These are phyloP conservation scores for Epinephelus cyanopodus DNA, from an alignment of 2,113 vertebrate genomes.

Conservation along the genomic window DNA sequence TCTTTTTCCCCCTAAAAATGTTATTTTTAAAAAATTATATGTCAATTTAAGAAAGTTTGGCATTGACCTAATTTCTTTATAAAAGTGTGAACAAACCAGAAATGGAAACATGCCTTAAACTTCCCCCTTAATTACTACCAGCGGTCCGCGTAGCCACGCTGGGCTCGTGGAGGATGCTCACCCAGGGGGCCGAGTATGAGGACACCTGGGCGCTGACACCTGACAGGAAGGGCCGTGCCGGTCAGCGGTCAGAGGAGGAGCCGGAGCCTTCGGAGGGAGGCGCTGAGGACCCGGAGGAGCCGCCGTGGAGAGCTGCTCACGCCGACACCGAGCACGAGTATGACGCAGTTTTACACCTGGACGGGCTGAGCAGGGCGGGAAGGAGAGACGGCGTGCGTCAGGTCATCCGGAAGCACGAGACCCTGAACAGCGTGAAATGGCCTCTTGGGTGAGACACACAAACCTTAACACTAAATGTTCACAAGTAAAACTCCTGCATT, in stretches of 20 bases:
- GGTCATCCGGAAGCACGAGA: conserved; percentile 69
- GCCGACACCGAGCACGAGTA: conserved; percentile 11
- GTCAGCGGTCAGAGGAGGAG: neutral
- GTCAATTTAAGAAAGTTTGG: too few relatives aligned
- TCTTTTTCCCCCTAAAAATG: too few relatives aligned
- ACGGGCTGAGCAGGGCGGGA: neutral
- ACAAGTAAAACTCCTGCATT: neutral
- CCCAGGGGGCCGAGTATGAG: conserved; percentile 79
- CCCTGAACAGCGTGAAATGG: conserved; percentile 38
- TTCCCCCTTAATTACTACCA: conserved; percentile 18
- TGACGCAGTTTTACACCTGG: conserved; percentile 58
- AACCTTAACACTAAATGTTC: neutral
- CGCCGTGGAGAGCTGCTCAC: conserved; percentile 8
- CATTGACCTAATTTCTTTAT: too few relatives aligned
- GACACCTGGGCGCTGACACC: conserved; percentile 76
- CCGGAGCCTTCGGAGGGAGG: neutral
- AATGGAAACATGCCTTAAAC: too few relatives aligned
- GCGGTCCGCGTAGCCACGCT: conserved; percentile 77
- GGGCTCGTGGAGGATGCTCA: conserved; percentile 84
- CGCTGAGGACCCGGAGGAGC: neutral
- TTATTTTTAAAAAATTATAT: too few relatives aligned
- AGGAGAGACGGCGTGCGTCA: conserved; percentile 35
- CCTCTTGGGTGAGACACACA: conserved; percentile 64
- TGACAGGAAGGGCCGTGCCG: conserved; percentile 5
- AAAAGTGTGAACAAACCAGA: too few relatives aligned